These are phyloP conservation scores for Porites australiensis DNA, from an alignment of 64 coral and sea anemone species.

Conservation along the genomic window DNA sequence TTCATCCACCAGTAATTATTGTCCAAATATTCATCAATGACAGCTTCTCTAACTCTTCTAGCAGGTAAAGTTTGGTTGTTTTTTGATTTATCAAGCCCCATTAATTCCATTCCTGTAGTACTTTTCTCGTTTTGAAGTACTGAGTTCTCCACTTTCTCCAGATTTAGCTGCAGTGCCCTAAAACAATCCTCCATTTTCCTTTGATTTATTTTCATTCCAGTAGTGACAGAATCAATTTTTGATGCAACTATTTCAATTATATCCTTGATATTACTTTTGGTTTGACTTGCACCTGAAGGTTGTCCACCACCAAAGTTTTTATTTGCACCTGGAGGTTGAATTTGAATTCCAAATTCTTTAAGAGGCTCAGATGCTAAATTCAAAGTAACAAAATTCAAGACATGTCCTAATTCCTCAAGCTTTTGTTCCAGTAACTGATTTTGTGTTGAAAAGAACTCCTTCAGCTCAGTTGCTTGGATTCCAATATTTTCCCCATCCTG, in stretches of 20 bases:
- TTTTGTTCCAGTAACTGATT: slow-evolving; percentile 51
- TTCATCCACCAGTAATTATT: slow-evolving; percentile 20
- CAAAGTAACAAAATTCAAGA: slow-evolving; percentile 55
- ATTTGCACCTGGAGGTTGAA: not conserved
- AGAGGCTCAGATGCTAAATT: slow-evolving; percentile 34
- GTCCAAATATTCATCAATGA: not conserved
- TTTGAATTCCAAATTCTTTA: slow-evolving; percentile 29
- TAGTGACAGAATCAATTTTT: slow-evolving; percentile 31
- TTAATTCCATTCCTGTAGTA: not conserved
- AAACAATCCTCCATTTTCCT: not conserved
- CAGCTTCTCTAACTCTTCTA: not conserved
- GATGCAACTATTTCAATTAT: not conserved
- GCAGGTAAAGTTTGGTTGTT: not conserved
- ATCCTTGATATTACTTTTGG: not conserved
- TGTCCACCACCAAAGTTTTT: not conserved
- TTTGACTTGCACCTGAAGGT: not conserved
- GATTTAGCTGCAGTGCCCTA: not conserved
- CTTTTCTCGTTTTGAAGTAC: not conserved
- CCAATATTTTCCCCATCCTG: slow-evolving; percentile 44
- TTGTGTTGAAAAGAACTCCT: slow-evolving; percentile 44
- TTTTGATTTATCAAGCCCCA: not conserved
- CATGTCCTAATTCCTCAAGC: slow-evolving; percentile 41
- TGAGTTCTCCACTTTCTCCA: not conserved
- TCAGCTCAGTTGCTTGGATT: slow-evolving; percentile 30
- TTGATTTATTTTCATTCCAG: not conserved